Conservation (phyloP, 2,113 vertebrate species). For the Antennarius striatus region DNA sequence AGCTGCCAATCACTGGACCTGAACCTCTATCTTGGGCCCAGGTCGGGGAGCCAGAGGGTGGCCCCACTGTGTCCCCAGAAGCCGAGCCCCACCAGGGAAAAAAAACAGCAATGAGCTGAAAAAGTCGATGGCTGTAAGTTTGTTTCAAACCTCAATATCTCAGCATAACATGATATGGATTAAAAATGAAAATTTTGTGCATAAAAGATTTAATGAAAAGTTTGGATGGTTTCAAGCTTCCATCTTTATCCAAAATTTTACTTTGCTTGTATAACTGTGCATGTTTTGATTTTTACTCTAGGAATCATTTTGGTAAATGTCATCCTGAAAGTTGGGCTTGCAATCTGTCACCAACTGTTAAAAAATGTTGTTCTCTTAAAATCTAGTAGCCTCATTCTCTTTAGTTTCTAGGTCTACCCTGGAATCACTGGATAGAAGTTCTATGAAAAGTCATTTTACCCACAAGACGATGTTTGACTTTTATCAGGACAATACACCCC, state of each 20-base stretch:
- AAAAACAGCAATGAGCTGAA: constrained; percentile 14
- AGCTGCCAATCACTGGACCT: constrained; percentile 56
- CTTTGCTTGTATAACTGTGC: too few species aligned
- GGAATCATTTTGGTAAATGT: constrained; percentile 12
- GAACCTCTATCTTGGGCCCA: constrained; percentile 32
- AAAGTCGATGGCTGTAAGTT: constrained; percentile 20
- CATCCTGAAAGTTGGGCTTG: constrained; percentile 29
- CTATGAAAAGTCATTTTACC: constrained; percentile 58
- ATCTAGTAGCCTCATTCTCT: constrained; percentile 39
- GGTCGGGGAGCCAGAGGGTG: constrained; percentile 24
- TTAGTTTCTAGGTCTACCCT: constrained; percentile 61
- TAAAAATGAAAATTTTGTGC: neutral
- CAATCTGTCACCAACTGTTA: constrained; percentile 52
- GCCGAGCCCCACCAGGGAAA: constrained; percentile 6
- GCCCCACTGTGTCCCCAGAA: constrained; percentile 14
- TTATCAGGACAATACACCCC: constrained; percentile 52
- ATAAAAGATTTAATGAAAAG: neutral
- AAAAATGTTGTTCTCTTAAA: constrained; percentile 32
- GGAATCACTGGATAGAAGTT: constrained; percentile 46
- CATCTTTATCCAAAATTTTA: neutral
- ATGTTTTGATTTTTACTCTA: neutral
- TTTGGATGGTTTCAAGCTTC: neutral
- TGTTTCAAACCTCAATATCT: neutral
- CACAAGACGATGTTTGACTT: constrained; percentile 68
- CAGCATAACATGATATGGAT: neutral